These are phyloP conservation scores for Neolamprologus cancellatus DNA, from an alignment of 2,113 vertebrate species.

Conservation along the genomic window DNA sequence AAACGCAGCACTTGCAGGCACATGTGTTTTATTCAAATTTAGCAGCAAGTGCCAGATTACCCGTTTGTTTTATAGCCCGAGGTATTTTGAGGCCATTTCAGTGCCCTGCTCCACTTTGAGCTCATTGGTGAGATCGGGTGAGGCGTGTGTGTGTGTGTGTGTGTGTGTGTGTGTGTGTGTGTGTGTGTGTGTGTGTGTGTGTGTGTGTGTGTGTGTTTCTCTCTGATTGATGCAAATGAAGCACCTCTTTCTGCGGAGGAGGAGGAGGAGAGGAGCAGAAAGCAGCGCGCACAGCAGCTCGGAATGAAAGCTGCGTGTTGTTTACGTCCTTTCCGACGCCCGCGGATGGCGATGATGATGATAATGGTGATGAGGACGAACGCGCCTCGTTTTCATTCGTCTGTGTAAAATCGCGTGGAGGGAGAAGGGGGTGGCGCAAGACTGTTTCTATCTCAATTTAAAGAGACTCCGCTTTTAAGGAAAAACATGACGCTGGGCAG, in stretches of 20 bases:
- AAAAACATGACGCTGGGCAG: not conserved
- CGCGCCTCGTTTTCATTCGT: not conserved
- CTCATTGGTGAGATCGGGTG: not conserved
- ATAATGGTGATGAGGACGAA: not conserved
- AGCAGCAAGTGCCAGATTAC: not conserved
- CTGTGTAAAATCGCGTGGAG: not conserved
- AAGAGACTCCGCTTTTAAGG: not conserved
- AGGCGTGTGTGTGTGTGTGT: accelerated
- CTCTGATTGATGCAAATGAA: slow-evolving; percentile 2
- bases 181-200: not conserved
- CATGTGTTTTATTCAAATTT: not conserved
- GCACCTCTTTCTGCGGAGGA: not conserved
- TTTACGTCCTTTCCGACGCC: slow-evolving; percentile 6
- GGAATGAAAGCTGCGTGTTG: not conserved
- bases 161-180: not conserved
- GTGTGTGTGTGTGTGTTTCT: not conserved
- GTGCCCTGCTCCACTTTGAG: not conserved
- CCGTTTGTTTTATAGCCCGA: not conserved
- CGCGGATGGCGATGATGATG: not conserved
- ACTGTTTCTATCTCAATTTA: not conserved
- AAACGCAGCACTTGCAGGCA: not conserved
- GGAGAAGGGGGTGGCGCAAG: not conserved
- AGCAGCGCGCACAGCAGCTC: not conserved
- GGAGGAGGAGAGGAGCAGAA: not conserved
- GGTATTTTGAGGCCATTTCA: not conserved